phyloP scores from a whole-genome alignment of 2,113 vertebrate genomes.

The Cranoglanis bouderius region DNA sequence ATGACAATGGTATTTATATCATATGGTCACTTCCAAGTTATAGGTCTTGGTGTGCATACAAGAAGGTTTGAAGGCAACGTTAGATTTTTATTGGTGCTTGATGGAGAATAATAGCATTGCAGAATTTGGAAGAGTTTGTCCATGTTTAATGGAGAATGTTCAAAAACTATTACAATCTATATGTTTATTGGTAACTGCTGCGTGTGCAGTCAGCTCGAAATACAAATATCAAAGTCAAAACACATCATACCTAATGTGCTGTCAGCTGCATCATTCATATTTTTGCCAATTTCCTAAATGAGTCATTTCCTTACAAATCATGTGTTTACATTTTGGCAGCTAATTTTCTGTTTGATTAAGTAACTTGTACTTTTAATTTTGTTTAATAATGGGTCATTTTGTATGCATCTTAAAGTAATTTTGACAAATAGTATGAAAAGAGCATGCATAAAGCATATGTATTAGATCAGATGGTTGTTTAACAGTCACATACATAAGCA shows the following conservation, averaged over 20 bases:
- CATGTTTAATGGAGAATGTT: not conserved
- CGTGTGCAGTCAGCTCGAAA: not conserved
- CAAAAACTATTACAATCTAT: not conserved
- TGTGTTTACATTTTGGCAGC: not conserved
- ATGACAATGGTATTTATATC: not conserved
- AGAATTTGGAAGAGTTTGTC: not conserved
- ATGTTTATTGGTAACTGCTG: not conserved
- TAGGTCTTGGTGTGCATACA: not conserved
- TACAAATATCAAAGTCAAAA: not conserved
- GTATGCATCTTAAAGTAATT: not conserved
- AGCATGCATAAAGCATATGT: not conserved
- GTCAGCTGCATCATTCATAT: not conserved
- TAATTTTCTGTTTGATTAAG: constrained; percentile 4
- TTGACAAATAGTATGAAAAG: not conserved
- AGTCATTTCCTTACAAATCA: not conserved
- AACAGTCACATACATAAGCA: not conserved
- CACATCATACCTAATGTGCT: not conserved
- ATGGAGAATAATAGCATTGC: not conserved
- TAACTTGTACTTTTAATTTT: not conserved
- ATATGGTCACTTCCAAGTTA: not conserved
- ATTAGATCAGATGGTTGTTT: not conserved
- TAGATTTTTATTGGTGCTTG: not conserved
- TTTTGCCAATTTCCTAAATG: not conserved
- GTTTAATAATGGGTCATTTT: not conserved
- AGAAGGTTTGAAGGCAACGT: not conserved